Evolutionary conservation across 2,797 vertebrate genomes (phyloP).

Genomic region (Cossypha niveicapilla): DNA sequence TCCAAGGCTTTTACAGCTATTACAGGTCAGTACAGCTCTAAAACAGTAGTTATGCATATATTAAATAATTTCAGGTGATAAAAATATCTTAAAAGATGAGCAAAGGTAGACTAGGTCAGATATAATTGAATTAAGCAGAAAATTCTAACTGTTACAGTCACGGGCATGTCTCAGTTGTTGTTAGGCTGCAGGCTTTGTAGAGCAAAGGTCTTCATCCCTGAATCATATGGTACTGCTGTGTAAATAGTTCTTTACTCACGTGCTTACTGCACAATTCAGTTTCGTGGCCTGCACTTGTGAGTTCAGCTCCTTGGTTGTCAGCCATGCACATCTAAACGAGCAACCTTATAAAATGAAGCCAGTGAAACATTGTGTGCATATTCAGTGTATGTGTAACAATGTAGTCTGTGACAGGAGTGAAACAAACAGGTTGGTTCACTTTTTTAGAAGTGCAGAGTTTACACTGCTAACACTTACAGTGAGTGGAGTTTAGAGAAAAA

Average conservation of each 20-base stretch:
- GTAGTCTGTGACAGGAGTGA: neutral
- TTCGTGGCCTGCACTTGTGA: fast-evolving
- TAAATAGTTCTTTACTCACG: neutral
- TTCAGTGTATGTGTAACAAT: neutral
- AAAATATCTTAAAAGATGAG: neutral
- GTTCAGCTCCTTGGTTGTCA: neutral
- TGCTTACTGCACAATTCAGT: neutral
- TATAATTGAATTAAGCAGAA: neutral
- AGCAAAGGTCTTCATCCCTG: neutral
- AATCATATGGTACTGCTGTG: neutral
- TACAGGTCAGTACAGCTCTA: neutral
- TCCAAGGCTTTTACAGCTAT: neutral
- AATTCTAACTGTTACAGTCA: neutral
- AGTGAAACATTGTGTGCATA: fast-evolving
- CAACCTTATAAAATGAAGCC: neutral
- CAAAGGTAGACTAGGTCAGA: neutral
- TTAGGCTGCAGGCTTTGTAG: neutral
- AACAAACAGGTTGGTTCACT: neutral
- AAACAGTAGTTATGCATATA: neutral
- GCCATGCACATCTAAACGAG: neutral
- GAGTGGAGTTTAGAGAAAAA: neutral
- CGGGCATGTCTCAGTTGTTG: neutral
- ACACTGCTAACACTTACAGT: fast-evolving
- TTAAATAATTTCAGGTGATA: neutral
- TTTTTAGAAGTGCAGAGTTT: neutral